Percentiles rank a stretch among this genome's conserved stretches.
phyloP scores from a whole-genome alignment of 2,113 vertebrate species.

The Larimichthys crocea region DNA sequence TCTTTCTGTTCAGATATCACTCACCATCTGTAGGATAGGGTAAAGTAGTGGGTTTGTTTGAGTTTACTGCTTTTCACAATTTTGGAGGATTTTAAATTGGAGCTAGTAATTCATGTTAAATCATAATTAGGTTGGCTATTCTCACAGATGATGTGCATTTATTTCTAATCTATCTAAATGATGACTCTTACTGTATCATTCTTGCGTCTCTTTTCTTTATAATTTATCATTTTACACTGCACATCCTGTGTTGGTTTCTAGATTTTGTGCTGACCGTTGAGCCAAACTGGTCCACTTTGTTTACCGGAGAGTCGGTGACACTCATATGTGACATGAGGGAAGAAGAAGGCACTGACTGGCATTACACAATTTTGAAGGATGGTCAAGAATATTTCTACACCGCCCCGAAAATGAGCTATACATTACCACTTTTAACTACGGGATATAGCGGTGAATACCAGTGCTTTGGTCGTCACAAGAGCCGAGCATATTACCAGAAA shows the following conservation, averaged over 20 bases:
- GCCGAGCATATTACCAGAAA: rapidly evolving
- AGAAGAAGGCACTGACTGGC: background rate
- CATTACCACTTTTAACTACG: background rate
- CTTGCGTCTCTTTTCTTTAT: background rate
- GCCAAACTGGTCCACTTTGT: slow-evolving; percentile 10
- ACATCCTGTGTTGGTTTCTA: background rate
- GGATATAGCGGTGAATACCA: background rate
- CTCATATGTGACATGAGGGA: background rate
- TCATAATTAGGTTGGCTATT: too few species aligned
- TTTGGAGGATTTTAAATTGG: too few species aligned
- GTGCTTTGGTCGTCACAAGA: background rate
- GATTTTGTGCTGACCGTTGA: slow-evolving; percentile 2
- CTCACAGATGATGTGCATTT: too few species aligned
- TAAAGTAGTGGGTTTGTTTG: too few species aligned
- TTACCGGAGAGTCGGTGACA: slow-evolving; percentile 1
- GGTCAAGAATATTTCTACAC: rapidly evolving
- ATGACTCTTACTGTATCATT: background rate
- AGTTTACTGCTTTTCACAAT: too few species aligned
- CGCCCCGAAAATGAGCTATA: rapidly evolving
- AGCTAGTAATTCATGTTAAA: too few species aligned
- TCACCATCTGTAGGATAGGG: too few species aligned
- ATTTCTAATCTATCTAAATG: too few species aligned
- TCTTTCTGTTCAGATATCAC: too few species aligned
- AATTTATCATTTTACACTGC: background rate
- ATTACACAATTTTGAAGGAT: rapidly evolving